Conservation (phyloP, 2,113 vertebrate genomes). For the Paraplagusia blochii region DNA sequence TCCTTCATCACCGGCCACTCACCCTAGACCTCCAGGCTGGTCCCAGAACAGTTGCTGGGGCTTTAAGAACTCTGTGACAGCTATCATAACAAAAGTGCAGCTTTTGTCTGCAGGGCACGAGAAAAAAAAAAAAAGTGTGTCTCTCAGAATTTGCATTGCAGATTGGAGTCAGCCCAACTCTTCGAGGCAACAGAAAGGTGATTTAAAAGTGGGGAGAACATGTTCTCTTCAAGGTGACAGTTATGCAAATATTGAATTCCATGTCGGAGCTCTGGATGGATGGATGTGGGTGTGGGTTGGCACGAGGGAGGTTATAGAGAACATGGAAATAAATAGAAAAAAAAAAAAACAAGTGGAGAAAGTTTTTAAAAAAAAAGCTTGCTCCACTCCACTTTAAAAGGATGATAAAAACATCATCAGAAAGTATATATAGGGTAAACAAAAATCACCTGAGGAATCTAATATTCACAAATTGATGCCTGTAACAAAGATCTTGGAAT, state of each 20-base stretch:
- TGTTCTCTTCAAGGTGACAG: slow-evolving; percentile 54
- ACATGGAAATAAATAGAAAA: background rate
- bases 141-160: slow-evolving; percentile 57
- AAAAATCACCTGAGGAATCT: no score
- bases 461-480: no score
- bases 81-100: background rate
- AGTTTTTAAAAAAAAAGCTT: no score
- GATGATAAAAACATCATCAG: no score
- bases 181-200: slow-evolving; percentile 22
- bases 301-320: background rate
- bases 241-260: slow-evolving; percentile 67
- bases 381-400: no score
- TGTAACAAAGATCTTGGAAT: no score
- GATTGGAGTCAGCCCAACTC: slow-evolving; percentile 15
- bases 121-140: background rate
- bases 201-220: slow-evolving; percentile 9
- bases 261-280: slow-evolving; percentile 5
- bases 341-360: background rate
- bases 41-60: slow-evolving; percentile 16
- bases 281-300: background rate
- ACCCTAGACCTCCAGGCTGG: slow-evolving; percentile 9
- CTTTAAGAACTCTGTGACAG: background rate
- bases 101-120: slow-evolving; percentile 1
- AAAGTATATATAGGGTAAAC: no score
- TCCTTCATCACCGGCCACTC: background rate